Evolutionary conservation across 2,797 vertebrate species (phyloP).

Genomic region (Cynopterus sphinx): DNA sequence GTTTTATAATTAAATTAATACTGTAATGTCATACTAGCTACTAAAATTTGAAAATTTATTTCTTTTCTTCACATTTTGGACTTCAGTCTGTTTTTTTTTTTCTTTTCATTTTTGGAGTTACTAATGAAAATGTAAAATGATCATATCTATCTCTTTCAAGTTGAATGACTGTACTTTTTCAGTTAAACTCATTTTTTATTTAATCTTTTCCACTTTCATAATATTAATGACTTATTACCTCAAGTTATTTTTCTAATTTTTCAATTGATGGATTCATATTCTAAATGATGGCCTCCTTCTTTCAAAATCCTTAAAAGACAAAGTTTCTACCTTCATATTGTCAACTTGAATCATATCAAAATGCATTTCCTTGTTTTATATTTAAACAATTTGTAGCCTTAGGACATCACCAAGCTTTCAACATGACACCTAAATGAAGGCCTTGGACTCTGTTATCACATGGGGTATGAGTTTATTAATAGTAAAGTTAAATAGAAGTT

Average conservation of each 20-base stretch:
- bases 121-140: not conserved
- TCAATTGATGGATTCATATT: slow-evolving; percentile 45
- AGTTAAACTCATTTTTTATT: not conserved
- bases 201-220: not conserved
- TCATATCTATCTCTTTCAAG: not conserved
- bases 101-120: not conserved
- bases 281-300: slow-evolving; percentile 4
- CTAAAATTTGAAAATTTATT: not conserved
- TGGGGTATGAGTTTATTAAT: slow-evolving; percentile 69
- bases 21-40: not conserved
- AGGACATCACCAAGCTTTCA: slow-evolving; percentile 79
- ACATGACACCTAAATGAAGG: slow-evolving; percentile 75
- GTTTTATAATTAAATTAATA: not conserved
- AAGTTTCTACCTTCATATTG: slow-evolving; percentile 53
- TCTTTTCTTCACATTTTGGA: not conserved
- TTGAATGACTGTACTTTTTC: not conserved
- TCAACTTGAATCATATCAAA: slow-evolving; percentile 72
- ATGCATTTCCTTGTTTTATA: slow-evolving; percentile 78
- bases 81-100: fast-evolving
- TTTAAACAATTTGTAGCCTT: slow-evolving; percentile 76
- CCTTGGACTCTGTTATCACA: slow-evolving; percentile 75
- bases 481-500: slow-evolving; percentile 70
- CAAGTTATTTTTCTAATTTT: slow-evolving; percentile 30
- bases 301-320: slow-evolving; percentile 34
- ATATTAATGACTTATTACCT: not conserved